Base-by-base conservation (phyloP, 2,113 vertebrate genomes). In the Siniperca chuatsi region DNA sequence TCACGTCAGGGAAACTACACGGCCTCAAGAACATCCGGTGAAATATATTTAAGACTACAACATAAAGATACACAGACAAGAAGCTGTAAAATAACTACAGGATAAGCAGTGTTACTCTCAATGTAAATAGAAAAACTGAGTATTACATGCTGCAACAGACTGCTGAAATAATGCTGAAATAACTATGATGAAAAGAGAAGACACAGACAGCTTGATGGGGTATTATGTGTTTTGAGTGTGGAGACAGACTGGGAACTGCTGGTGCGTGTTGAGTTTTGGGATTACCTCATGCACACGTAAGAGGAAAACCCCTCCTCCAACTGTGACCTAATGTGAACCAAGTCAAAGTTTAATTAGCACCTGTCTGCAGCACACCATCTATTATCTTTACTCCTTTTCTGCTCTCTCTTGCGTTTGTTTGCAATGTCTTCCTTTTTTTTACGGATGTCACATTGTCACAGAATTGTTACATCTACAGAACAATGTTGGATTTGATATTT, bases 261-360 rank as follows among this genome's bases (percentile, higher is more conserved):
- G 84, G 15, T 80, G 54, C 57, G 61, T 88, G 89, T 84, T 89
- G 67, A 70, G 75, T 83, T 87, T 88, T 81, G 48, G 70, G 90
- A 93, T 95, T 92, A 95, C 88, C 83, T 95, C 87, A 87, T 85
- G 78, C 79, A 71, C 90, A 85, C 10, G 82, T 84, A 85, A 92
- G 67, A 80, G 58, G 73, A 84, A 74, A 90, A 46, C 86, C 84
- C 83, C 71, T 79, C 86, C 81, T 75, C 84, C 79, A 65, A 62
- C 67, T 54, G 74, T 88, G 83, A 91, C 87, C 85, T 75, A 46
- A 80, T 67, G 84, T 88, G 82, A 81, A 78, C 90, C 69, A 65
- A 89, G 50, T 61, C 86, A 81, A 79, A 85, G 78, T 92, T 94
- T 92, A 93, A 95, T 95, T 90, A 92, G 73, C 88, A 88, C 83